Base-by-base conservation (phyloP, 2,113 vertebrate species). In the Myrmecophaga tridactyla region DNA sequence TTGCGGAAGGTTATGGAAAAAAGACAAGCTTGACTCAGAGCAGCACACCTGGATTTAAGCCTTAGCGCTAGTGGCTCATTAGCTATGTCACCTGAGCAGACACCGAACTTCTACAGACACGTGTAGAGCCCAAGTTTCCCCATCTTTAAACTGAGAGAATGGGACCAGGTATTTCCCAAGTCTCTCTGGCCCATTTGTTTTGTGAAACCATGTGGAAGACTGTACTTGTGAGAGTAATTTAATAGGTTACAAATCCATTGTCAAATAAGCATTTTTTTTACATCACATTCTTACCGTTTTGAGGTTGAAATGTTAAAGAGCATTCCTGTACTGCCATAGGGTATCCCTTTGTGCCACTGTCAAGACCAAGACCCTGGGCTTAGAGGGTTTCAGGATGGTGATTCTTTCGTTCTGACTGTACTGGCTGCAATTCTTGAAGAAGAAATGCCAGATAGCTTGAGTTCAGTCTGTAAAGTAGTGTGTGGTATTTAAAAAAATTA, bases 21-120 rank as follows among this genome's bases (percentile, higher is more conserved):
- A 77, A 43, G 73, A 29, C 53, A 77, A 87, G 43, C 12, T n/a
- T 36, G 17, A 67, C 31, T 93, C 43, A 39, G 21, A 65, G 67
- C 27, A 60, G 60, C 46, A 62, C 92, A 29, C 43, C 3, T 13
- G 17, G 21, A 11, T 51, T 43, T 43, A 25, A 31, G 27, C 13
- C 70, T 83, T 80, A 80, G 25, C 15, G 56, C 6, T 70, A 9
- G 1, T 46, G n/a, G 15, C n/a, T 81, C 11, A 43, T 60, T 36
- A 60, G 13, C 43, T 69, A 2, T 31, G 1, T 51, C 34, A 70
- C 43, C 8, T 39, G 21, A 12, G 4, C 53, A 53, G 81, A 70
- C 3, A 17, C 20, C 12, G 11, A 25, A 48, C 25, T 60, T 41
- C 15, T 2, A 0, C 7, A n/a, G n/a, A n/a, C n/a, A n/a, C n/a